Evolutionary conservation across 2,113 vertebrate genomes (phyloP).

Genomic region (Cynoglossus semilaevis): DNA sequence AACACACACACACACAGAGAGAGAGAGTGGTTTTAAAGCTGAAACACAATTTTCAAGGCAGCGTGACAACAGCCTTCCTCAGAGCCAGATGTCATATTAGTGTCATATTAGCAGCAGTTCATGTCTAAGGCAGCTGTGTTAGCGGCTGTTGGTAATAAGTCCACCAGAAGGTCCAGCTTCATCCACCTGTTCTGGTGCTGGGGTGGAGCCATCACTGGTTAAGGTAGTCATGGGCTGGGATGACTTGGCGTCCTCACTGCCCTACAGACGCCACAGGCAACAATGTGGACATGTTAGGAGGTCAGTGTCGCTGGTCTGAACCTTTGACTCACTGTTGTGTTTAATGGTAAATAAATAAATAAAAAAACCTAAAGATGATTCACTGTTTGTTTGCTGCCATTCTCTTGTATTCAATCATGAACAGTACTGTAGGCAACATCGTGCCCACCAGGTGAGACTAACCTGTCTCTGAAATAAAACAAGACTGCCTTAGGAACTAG

Average conservation of each 20-base stretch:
- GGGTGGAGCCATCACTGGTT: constrained; percentile 61
- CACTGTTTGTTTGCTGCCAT: too few relatives aligned
- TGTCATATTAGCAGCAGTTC: constrained; percentile 18
- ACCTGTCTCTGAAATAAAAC: too few relatives aligned
- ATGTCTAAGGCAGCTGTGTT: constrained; percentile 38
- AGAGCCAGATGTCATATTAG: constrained; percentile 42
- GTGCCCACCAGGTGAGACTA: too few relatives aligned
- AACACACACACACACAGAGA: too few relatives aligned
- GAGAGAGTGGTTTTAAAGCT: too few relatives aligned
- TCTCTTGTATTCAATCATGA: too few relatives aligned
- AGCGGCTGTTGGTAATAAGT: constrained; percentile 55
- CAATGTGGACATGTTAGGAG: constrained; percentile 59
- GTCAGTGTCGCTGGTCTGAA: constrained; percentile 19
- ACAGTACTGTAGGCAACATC: too few relatives aligned
- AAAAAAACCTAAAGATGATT: too few relatives aligned
- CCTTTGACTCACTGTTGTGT: neutral
- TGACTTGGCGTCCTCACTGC: constrained; percentile 66
- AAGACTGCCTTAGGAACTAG: too few relatives aligned
- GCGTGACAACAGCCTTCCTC: neutral
- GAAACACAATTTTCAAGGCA: neutral
- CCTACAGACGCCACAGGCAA: constrained; percentile 68
- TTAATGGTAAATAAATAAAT: too few relatives aligned
- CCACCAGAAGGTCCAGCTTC: constrained; percentile 40
- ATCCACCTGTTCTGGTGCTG: constrained; percentile 64
- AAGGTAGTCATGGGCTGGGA: constrained; percentile 67